Percentiles rank a stretch among this genome's conserved stretches.
Conservation (phyloP, 2,888 invertebrate species). For the Melieria picta region DNA sequence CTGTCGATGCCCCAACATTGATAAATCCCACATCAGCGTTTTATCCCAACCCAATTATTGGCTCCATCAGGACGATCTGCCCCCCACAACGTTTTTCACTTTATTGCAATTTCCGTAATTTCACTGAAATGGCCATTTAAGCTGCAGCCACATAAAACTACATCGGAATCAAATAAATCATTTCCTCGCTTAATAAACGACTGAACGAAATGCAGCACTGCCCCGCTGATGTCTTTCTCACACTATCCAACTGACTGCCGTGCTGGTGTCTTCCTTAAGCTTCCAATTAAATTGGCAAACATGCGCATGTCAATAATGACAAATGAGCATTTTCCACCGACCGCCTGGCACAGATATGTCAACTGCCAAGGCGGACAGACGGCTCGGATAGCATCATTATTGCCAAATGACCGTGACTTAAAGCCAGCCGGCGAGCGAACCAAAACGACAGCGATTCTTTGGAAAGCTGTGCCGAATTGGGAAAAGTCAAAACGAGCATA, state of each 20-base stretch:
- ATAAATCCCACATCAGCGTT: too few relatives aligned
- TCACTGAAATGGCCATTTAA: too few relatives aligned
- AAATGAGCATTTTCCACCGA: constrained; percentile 11
- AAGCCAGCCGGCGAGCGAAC: neutral
- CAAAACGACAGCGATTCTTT: too few relatives aligned
- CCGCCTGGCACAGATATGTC: neutral
- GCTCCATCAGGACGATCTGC: too few relatives aligned
- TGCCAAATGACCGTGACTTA: constrained; percentile 20
- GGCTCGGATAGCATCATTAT: constrained; percentile 1
- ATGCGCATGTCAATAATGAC: constrained; percentile 24
- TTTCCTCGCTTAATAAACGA: neutral
- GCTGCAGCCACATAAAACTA: too few relatives aligned
- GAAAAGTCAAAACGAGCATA: too few relatives aligned
- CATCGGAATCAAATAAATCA: constrained; percentile 8
- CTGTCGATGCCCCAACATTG: too few relatives aligned
- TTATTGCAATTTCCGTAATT: too few relatives aligned
- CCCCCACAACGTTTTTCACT: too few relatives aligned
- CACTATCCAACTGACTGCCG: constrained; percentile 8
- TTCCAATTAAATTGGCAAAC: constrained; percentile 26
- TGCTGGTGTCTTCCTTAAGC: constrained; percentile 13
- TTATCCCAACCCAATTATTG: too few relatives aligned
- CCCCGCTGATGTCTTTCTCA: neutral
- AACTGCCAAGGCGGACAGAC: neutral
- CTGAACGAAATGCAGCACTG: neutral
- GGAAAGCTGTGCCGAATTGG: too few relatives aligned